These are phyloP conservation scores for Rana temporaria DNA, from an alignment of 2,113 vertebrate species.

Conservation along the genomic window DNA sequence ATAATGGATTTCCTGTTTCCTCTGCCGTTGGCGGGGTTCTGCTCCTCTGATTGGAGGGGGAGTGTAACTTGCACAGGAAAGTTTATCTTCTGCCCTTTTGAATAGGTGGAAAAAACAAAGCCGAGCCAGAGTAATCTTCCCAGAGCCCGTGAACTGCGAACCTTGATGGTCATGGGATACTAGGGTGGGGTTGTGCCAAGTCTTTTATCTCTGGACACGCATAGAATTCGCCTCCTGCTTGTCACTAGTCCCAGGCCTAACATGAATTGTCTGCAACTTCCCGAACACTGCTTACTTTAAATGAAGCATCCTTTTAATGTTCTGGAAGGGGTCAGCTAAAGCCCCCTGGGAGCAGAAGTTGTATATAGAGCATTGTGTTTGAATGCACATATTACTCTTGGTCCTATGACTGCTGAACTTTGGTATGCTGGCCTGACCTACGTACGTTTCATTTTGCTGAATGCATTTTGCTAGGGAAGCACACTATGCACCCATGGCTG, in stretches of 20 bases:
- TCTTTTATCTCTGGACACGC: slow-evolving; percentile 41
- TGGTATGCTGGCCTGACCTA: neutral
- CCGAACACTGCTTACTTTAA: neutral
- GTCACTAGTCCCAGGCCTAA: neutral
- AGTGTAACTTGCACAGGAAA: slow-evolving; percentile 11
- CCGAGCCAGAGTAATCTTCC: slow-evolving; percentile 14
- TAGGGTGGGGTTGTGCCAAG: slow-evolving; percentile 26
- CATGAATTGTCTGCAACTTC: slow-evolving; percentile 8
- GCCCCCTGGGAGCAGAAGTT: neutral
- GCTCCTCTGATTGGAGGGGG: slow-evolving; percentile 32
- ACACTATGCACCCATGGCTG: neutral
- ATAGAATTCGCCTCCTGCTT: slow-evolving; percentile 31
- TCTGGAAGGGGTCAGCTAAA: neutral
- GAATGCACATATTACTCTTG: neutral
- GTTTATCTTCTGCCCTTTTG: slow-evolving; percentile 40
- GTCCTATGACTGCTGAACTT: too few species aligned
- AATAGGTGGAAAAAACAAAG: slow-evolving; percentile 54
- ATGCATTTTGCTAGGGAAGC: neutral
- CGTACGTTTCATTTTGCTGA: neutral
- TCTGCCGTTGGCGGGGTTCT: neutral
- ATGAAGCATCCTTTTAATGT: neutral
- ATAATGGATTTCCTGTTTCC: slow-evolving; percentile 53
- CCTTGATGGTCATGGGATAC: slow-evolving; percentile 18
- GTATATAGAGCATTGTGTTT: neutral
- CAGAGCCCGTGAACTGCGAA: slow-evolving; percentile 22